phyloP scores from a whole-genome alignment of 64 coral and sea anemone genomes.

The Montipora capricornis region DNA sequence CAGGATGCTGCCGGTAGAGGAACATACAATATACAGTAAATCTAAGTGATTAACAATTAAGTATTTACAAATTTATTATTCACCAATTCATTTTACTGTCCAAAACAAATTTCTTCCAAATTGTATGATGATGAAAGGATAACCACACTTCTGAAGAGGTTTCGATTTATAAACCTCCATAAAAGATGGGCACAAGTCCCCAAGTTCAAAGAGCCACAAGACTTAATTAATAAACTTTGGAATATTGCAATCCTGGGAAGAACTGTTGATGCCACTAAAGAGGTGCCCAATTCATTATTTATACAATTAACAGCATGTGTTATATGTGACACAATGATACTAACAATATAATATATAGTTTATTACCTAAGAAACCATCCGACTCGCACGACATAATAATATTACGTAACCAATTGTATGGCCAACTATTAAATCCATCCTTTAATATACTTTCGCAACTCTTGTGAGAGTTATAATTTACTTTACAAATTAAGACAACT shows the following conservation, averaged over 20 bases:
- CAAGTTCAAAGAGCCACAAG: neutral
- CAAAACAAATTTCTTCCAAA: neutral
- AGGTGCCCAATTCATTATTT: neutral
- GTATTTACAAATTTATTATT: conserved; percentile 24
- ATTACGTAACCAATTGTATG: too few relatives aligned
- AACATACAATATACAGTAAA: neutral
- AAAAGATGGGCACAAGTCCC: neutral
- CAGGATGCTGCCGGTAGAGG: neutral
- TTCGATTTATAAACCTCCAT: neutral
- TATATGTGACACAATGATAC: neutral
- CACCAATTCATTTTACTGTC: neutral
- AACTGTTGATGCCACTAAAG: neutral
- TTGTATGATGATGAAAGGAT: neutral
- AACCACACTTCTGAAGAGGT: neutral
- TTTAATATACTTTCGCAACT: neutral
- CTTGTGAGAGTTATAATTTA: too few relatives aligned
- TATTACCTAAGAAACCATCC: neutral
- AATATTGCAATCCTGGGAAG: neutral
- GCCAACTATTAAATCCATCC: neutral
- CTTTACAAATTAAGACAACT: too few relatives aligned
- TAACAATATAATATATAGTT: neutral
- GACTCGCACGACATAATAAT: neutral
- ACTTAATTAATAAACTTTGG: neutral
- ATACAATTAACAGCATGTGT: neutral
- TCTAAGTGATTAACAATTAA: conserved; percentile 30